Evolutionary conservation across 2,888 invertebrate species (phyloP), one percentile per base, ranked within the genome.

Genomic region (Luperina testacea): DNA sequence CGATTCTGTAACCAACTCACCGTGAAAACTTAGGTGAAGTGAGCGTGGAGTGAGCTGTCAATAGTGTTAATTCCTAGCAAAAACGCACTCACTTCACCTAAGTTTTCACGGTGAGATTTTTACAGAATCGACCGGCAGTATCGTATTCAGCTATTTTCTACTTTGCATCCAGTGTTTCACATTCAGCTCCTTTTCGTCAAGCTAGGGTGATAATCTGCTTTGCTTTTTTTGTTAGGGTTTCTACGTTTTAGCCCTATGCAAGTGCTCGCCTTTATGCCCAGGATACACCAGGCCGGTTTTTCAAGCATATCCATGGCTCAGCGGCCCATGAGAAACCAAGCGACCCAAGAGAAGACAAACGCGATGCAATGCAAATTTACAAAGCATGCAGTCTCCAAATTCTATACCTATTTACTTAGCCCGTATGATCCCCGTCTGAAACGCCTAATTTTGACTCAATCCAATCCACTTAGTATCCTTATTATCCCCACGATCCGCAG

Each of bases 401-500:
- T 81, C 51, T 42, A 20, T 20, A 20, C 6, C 13, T n/a, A 53
- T 63, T n/a, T 59, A 51, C n/a, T 24, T 15, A 84, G 48, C n/a
- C 45, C 7, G n/a, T 51, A 45, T 57, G 32, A 59, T 71, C 48
- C 42, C n/a, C 38, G 27, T 24, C 59, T 65, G 20, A 64, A 78
- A 53, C 51, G 11, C 45, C 53, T 27, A 32, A 63, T 68, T 61
- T 71, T 65, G 65, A 72, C 69, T 67, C 67, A 77, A 48, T 27
- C 42, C 61, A 24, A 71, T 24, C 71, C 71, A 70, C 65, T 87
- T 64, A 79, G 67, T 48, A 73, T 68, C 72, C 53, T 69, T 74
- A 84, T 74, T 72, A 72, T 83, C 57, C 83, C 42, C 48, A 57
- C 48, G 73, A 64, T 67, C 53, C 63, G 45, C 13, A 68, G 42